Conservation (phyloP, 2,797 vertebrate genomes). For the Alexandromys oeconomus region DNA sequence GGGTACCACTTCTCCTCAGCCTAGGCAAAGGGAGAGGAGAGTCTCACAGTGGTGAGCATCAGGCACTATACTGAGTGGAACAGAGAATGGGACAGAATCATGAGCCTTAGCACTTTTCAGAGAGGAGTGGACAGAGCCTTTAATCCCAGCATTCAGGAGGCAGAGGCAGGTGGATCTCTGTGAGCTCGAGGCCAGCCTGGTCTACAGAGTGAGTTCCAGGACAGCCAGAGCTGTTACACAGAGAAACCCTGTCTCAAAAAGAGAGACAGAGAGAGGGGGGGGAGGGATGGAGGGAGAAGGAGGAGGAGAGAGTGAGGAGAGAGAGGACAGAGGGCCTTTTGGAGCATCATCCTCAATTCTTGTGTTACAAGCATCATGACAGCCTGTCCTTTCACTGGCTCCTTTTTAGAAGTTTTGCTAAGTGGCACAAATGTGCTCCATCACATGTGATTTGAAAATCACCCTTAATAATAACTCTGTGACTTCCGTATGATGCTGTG, state of each 20-base stretch:
- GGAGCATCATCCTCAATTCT: not conserved
- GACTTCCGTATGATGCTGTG: not conserved
- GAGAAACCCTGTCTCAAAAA: not conserved
- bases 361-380: not conserved
- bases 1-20: not conserved
- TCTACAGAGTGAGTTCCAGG: not conserved
- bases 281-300: no score
- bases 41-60: not conserved
- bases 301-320: not conserved
- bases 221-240: not conserved
- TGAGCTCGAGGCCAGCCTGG: not conserved
- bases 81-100: not conserved
- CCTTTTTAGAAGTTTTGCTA: not conserved
- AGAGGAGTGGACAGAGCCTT: not conserved
- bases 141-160: not conserved
- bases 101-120: not conserved
- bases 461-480: not conserved
- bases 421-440: not conserved
- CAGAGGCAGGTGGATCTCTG: not conserved
- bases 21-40: not conserved
- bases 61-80: not conserved
- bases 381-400: not conserved
- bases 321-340: not conserved
- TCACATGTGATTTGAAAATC: not conserved
- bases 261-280: not conserved